A percentile compares a stretch with the other conserved stretches of the same genome.
These are phyloP conservation scores for Dasypogon diadema DNA, from an alignment of 2,888 invertebrate species.

Conservation along the genomic window DNA sequence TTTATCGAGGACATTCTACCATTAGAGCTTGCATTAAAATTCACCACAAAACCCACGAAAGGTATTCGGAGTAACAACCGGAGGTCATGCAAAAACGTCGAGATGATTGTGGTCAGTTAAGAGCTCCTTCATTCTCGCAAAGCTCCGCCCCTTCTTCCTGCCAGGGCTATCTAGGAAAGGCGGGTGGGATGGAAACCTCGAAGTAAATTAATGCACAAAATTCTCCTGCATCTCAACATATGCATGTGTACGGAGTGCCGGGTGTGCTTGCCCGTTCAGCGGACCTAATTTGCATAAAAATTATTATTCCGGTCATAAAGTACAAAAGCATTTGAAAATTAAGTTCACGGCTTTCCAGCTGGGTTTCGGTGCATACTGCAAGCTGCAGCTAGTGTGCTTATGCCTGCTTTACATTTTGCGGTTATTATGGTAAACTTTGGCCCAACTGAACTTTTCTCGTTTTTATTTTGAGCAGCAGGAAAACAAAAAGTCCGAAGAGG, in stretches of 20 bases:
- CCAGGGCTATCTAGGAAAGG: not conserved
- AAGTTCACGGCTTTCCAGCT: constrained; percentile 8
- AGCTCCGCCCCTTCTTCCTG: not conserved
- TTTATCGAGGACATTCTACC: not conserved
- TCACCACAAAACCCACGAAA: not conserved
- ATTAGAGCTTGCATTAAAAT: not conserved
- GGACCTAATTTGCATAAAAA: not conserved
- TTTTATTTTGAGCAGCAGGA: not conserved
- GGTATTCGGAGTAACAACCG: not conserved
- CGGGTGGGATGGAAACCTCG: not conserved
- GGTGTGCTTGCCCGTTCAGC: not conserved
- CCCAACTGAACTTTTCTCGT: not conserved
- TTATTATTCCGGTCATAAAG: constrained; percentile 10
- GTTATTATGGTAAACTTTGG: not conserved
- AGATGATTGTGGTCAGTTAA: constrained; percentile 8
- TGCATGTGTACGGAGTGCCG: not conserved
- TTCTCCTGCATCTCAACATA: not conserved
- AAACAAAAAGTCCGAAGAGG: not conserved
- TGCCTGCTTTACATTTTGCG: constrained; percentile 14
- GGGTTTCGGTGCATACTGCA: not conserved
- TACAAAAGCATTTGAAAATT: constrained; percentile 16
- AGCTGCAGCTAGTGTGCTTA: not conserved
- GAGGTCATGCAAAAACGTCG: not conserved
- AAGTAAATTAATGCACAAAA: constrained; percentile 7
- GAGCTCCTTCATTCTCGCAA: not conserved